Conservation (phyloP, 2,888 invertebrate genomes). For the Thelaira solivaga region DNA sequence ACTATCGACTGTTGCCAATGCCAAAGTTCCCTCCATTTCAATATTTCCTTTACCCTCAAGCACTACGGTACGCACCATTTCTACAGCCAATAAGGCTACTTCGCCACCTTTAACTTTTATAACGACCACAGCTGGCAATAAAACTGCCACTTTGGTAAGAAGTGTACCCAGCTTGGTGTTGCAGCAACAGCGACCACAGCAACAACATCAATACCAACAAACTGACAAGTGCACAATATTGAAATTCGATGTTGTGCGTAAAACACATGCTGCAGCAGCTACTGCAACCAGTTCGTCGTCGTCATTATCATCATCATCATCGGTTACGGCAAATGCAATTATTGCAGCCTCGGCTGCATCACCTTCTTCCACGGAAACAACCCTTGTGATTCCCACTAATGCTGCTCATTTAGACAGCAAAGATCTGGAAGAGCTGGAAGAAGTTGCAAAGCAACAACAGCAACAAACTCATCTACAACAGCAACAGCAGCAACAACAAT, state of each 20-base stretch:
- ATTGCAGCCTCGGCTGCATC: slow-evolving; percentile 61
- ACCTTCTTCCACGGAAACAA: slow-evolving; percentile 44
- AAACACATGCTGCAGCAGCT: slow-evolving; percentile 11
- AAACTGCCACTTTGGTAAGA: slow-evolving; percentile 51
- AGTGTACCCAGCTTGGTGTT: slow-evolving; percentile 57
- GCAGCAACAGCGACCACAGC: slow-evolving; percentile 69
- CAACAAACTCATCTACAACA: slow-evolving; percentile 18
- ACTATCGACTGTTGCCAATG: slow-evolving; percentile 53
- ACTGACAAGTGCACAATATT: slow-evolving; percentile 75
- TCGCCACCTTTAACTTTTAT: slow-evolving; percentile 71
- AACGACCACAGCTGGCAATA: slow-evolving; percentile 48
- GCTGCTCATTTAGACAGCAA: slow-evolving; percentile 42
- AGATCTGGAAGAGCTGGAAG: slow-evolving; percentile 54
- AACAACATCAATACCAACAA: slow-evolving; percentile 75
- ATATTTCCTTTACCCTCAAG: slow-evolving; percentile 73
- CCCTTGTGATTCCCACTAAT: slow-evolving; percentile 49
- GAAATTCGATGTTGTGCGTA: slow-evolving; percentile 71
- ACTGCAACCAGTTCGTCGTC: no score
- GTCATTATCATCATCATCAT: slow-evolving; percentile 30
- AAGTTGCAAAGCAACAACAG: slow-evolving; percentile 2
- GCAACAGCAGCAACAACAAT: slow-evolving; percentile 45
- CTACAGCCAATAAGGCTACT: slow-evolving; percentile 72
- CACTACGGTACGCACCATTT: slow-evolving; percentile 66
- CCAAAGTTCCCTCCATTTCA: slow-evolving; percentile 75
- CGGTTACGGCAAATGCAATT: slow-evolving; percentile 44